phyloP scores from a whole-genome alignment of 2,113 vertebrate species.

The Ceuthmochares aereus region DNA sequence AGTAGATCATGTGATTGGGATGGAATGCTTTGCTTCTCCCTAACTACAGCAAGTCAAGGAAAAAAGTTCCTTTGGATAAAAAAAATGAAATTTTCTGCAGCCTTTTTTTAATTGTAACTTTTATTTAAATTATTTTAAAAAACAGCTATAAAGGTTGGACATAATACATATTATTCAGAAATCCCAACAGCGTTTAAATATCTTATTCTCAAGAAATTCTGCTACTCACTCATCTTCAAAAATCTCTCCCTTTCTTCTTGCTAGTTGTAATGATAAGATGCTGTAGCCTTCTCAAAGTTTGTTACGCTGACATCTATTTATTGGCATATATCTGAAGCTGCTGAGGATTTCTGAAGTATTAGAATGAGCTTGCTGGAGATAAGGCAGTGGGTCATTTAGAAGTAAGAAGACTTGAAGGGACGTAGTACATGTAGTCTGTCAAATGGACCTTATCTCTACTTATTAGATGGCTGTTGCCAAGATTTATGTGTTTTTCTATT shows the following conservation, averaged over 20 bases:
- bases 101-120: not conserved
- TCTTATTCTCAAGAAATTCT: not conserved
- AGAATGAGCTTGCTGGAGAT: not conserved
- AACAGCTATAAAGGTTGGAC: not conserved
- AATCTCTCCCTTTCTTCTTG: not conserved
- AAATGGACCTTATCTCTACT: not conserved
- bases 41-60: not conserved
- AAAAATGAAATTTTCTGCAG: not conserved
- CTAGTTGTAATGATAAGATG: not conserved
- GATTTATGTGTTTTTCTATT: not conserved
- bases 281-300: not conserved
- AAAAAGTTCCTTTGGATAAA: not conserved
- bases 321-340: not conserved
- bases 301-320: not conserved
- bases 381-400: not conserved
- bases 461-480: not conserved
- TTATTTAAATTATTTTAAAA: not conserved
- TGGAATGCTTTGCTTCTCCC: not conserved
- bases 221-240: not conserved
- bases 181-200: not conserved
- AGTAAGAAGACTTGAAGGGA: not conserved
- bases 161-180: not conserved
- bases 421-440: not conserved
- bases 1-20: not conserved
- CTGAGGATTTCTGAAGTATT: not conserved